A percentile compares a stretch with the other conserved stretches of the same genome.
Conservation (phyloP, 2,113 vertebrate species). For the Mellivora capensis region DNA sequence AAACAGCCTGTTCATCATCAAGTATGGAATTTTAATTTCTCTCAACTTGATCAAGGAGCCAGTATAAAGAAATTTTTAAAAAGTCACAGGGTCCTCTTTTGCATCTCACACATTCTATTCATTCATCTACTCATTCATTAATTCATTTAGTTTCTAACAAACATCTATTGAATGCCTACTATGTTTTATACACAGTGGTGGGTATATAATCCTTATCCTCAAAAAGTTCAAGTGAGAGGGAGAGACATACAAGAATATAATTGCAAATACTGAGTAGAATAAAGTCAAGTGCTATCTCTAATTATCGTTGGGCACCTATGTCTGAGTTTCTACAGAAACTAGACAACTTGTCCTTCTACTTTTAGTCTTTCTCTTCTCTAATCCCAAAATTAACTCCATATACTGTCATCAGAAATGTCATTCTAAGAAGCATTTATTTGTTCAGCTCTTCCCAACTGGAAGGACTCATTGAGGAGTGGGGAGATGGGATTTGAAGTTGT, state of each 20-base stretch:
- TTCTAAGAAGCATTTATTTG: neutral
- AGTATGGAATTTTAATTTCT: neutral
- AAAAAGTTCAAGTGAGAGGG: neutral
- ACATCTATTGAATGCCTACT: neutral
- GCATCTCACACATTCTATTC: neutral
- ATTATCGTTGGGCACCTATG: neutral
- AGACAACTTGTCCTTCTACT: neutral
- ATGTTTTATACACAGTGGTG: neutral
- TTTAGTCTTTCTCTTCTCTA: neutral
- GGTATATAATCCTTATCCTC: neutral
- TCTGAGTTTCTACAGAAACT: neutral
- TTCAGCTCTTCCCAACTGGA: neutral
- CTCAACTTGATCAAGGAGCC: neutral
- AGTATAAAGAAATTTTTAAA: neutral
- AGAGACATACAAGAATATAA: neutral
- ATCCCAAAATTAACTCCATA: neutral
- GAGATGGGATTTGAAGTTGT: neutral
- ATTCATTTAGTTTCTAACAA: neutral
- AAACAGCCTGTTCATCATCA: neutral
- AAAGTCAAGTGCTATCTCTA: neutral
- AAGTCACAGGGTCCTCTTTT: neutral
- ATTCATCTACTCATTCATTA: neutral
- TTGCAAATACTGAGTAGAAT: neutral
- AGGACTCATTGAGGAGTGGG: neutral
- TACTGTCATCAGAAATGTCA: neutral